Conservation (phyloP, 2,888 invertebrate genomes). For the Xanthorhoe spadicearia region DNA sequence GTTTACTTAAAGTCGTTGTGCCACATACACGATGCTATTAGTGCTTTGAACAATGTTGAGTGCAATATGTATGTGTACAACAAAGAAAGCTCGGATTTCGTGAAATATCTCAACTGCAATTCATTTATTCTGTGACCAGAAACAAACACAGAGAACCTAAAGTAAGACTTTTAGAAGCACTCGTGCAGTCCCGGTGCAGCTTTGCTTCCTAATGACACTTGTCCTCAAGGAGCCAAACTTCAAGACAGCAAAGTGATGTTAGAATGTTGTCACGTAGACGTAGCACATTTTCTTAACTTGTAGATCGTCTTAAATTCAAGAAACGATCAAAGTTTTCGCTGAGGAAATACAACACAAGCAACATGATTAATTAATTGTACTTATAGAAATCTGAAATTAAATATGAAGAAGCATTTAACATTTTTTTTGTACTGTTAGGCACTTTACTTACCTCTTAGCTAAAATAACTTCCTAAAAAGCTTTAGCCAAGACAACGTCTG, state of each 20-base stretch:
- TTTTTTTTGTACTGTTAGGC: too few relatives aligned
- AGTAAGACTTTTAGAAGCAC: not conserved
- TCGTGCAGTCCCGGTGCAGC: not conserved
- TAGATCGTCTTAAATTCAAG: not conserved
- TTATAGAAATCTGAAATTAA: too few relatives aligned
- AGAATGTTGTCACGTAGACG: constrained; percentile 10
- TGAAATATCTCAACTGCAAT: too few relatives aligned
- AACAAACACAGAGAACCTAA: not conserved
- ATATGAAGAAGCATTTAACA: too few relatives aligned
- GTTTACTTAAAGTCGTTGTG: too few relatives aligned
- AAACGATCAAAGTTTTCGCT: not conserved
- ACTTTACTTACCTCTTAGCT: not conserved
- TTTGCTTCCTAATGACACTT: constrained; percentile 2
- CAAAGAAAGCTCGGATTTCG: too few relatives aligned
- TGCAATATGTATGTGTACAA: too few relatives aligned
- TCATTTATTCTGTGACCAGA: not conserved
- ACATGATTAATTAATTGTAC: not conserved
- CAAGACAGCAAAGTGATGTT: constrained; percentile 3
- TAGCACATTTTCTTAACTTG: not conserved
- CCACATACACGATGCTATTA: too few relatives aligned
- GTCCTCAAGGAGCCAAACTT: not conserved
- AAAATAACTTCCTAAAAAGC: not conserved
- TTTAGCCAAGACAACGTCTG: not conserved
- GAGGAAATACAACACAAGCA: not conserved
- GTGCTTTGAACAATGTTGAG: too few relatives aligned